Conservation (phyloP, 2,797 vertebrate species). For the Pangasius krempfi region DNA sequence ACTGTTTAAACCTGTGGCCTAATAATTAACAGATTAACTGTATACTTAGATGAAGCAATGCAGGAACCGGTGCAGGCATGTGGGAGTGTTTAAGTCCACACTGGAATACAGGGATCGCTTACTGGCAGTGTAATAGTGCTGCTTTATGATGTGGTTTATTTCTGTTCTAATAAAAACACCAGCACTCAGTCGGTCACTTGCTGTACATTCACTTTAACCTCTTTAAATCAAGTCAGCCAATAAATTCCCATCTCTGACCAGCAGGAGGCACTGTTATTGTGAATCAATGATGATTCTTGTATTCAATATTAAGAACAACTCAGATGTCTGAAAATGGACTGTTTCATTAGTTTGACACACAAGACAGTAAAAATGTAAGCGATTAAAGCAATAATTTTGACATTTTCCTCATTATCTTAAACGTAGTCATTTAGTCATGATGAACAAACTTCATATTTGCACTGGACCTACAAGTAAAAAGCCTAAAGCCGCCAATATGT, state of each 20-base stretch:
- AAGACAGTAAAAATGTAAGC: not conserved
- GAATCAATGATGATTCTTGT: not conserved
- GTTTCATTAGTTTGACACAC: constrained; percentile 18
- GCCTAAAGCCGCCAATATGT: not conserved
- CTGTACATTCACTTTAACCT: constrained; percentile 16
- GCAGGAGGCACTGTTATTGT: constrained; percentile 51
- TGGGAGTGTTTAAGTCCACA: not conserved
- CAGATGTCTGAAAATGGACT: not conserved
- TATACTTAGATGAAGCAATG: not conserved
- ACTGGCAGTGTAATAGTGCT: constrained; percentile 4
- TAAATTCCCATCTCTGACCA: constrained; percentile 58
- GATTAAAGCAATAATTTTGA: not conserved
- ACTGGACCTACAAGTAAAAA: not conserved
- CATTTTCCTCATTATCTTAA: not conserved
- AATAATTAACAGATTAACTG: constrained; percentile 8
- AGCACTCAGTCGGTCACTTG: not conserved
- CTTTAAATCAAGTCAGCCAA: constrained; percentile 19
- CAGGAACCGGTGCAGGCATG: not conserved
- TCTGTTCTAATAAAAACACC: constrained; percentile 6
- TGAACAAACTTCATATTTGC: not conserved
- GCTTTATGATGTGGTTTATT: not conserved
- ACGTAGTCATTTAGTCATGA: not conserved
- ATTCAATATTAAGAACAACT: constrained; percentile 1
- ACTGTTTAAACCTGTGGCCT: not conserved
- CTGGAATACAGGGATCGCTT: not conserved